Evolutionary conservation across 2,797 vertebrate species (phyloP), one percentile per base, ranked within the genome.

Genomic region (Acipenser transmontanus): DNA sequence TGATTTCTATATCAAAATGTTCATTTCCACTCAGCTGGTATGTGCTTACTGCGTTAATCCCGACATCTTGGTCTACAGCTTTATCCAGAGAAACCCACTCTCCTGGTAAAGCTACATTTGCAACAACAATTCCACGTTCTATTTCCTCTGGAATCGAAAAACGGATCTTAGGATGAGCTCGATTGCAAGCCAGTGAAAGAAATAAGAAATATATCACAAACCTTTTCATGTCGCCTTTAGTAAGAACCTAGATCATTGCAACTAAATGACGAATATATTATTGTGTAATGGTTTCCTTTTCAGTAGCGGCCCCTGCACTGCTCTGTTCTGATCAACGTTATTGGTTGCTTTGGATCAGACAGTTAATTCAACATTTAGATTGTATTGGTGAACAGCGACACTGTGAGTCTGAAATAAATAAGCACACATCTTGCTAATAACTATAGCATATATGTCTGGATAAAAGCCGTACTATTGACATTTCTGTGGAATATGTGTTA

Each of bases 11-110:
- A 66, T 59, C 51, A 65, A 10, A 7, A 63, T 68, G 76, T 0
- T 78, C 70, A 12, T 77, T 86, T 20, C 79, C 76, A 48, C 77
- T 85, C 5, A 88, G 67, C 11, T 78, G 70, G 7, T 89, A 88
- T 0, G 63, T 78, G 64, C 77, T 79, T 7, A 85, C 48, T 0
- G 85, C 77, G 50, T 89, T 87, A 10, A 1, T 1, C 0, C 84
- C 85, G 0, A 62, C 47, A 34, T 90, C 87, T 0, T 73, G 73
- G 4, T 91, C 87, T 0, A 76, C 72, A 1, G 87, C 86, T 0
- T 49, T 70, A 1, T 69, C 74, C 1, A 89, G 59, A 0, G 76
- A 79, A 69, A 86, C 82, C 0, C 77, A 69, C 0, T 76, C 73
- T 0, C 86, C 86, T 0, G 20, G 63, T 0, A 56, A 17, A 0